phyloP scores from a whole-genome alignment of 2,888 invertebrate genomes.

The Nemotelus nigrinus region DNA sequence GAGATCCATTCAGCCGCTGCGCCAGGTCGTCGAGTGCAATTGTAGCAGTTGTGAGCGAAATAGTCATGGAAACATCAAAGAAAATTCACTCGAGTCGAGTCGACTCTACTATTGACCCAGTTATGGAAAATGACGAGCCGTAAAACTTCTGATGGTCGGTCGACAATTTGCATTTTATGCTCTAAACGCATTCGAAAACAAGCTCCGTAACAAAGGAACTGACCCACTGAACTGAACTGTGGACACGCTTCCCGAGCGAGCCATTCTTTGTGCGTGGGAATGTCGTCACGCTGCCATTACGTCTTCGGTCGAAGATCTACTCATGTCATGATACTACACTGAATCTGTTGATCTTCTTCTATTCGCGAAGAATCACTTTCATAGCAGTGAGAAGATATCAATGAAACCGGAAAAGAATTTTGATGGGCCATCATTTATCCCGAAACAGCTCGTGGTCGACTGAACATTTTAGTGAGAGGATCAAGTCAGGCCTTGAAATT shows the following conservation, averaged over 20 bases:
- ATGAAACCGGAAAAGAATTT: too few species aligned
- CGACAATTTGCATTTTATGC: constrained; percentile 40
- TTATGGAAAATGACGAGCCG: constrained; percentile 26
- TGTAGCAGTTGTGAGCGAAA: background rate
- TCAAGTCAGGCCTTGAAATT: too few species aligned
- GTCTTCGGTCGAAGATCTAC: background rate
- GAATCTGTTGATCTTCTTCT: background rate
- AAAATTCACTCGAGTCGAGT: background rate
- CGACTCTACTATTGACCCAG: constrained; percentile 16
- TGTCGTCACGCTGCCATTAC: background rate
- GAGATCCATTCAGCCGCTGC: background rate
- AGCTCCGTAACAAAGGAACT: constrained; percentile 13
- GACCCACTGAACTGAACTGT: constrained; percentile 42
- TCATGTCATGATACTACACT: background rate
- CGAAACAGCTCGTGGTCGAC: too few species aligned
- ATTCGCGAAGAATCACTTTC: background rate
- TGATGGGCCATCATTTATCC: too few species aligned
- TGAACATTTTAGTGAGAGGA: too few species aligned
- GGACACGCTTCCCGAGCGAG: background rate
- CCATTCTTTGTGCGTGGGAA: constrained; percentile 41
- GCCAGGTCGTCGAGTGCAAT: background rate
- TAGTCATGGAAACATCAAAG: constrained; percentile 17
- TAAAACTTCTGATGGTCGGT: constrained; percentile 17
- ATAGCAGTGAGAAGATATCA: background rate
- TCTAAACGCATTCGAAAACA: constrained; percentile 16